Base-by-base conservation (phyloP, 2,888 invertebrate species). In the Torymus texanus region DNA sequence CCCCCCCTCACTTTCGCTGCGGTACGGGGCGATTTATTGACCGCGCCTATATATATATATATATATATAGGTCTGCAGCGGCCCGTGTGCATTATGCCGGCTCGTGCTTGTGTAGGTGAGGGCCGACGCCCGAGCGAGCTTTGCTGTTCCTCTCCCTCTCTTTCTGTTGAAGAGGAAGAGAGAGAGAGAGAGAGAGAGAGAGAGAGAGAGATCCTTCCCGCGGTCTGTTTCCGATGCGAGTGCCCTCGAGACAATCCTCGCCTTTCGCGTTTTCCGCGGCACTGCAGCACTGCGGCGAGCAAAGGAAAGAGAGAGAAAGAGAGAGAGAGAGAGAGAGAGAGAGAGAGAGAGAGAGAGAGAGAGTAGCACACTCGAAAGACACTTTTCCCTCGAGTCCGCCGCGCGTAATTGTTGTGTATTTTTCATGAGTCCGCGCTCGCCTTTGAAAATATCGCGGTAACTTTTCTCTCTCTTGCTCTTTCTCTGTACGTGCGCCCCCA, bases 361-460 rank as follows among this genome's bases (percentile, higher is more conserved):
- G 66, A 13, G 16, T 14, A 18, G 72, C 24, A 51, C 29, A 56
- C 63, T 70, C 63, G 62, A 76, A 51, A 50, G 76, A 56, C 63
- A 56, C 75, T 68, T 24, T 56, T 71, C 29, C 41, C 59, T 11
- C 18, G 41, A 16, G 18, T 50, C 16, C 24, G 5, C 51, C 51
- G 13, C 56, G 41, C 50, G 70, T 79, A 70, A 79, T 79, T 79
- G 79, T 75, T 65, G 70, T 75, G 75, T 75, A 75, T 74, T 74
- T 75, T 79, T 79, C 79, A 74, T 79, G 78, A 78, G 62, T 51
- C 18, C 29, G 12, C 13, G 10, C 12, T 55, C 13, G 2, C 41
- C 61, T 67, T 67, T 53, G 59, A 59, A 66, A 51, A 77, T 66
- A 71, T 66, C 59, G 63, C 50, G 21, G 53, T 56, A 51, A 66